Evolutionary conservation across 2,888 invertebrate genomes (phyloP).

Genomic region (Lagria hirta): DNA sequence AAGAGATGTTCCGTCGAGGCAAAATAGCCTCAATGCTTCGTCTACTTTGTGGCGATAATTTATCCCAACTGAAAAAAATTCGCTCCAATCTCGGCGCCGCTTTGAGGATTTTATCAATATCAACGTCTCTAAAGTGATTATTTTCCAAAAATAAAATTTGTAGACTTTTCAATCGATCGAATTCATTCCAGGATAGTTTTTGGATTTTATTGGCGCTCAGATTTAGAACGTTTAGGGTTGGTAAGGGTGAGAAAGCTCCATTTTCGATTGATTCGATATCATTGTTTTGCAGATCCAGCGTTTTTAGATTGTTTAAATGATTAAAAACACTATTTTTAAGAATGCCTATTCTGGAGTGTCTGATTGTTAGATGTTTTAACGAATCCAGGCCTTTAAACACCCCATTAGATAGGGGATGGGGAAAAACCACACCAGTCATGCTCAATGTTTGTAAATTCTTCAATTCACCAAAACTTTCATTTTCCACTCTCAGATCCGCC

Average conservation of each 20-base stretch:
- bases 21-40: constrained; percentile 7
- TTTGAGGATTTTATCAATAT: constrained; percentile 4
- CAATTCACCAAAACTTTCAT: constrained; percentile 1
- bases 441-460: constrained; percentile 2
- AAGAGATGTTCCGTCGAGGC: constrained; percentile 3
- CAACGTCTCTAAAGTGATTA: constrained; percentile 21
- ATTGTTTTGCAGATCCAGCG: constrained; percentile 14
- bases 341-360: background rate
- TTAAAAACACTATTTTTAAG: constrained; percentile 6
- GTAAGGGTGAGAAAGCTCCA: constrained; percentile 2
- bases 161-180: constrained; percentile 7
- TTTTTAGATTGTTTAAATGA: constrained; percentile 6
- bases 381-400: constrained; percentile 5
- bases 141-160: constrained; percentile 15
- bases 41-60: constrained; percentile 5
- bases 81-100: constrained; percentile 11
- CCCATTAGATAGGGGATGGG: background rate
- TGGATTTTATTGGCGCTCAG: constrained; percentile 24
- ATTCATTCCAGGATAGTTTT: constrained; percentile 11
- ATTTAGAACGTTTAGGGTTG: constrained; percentile 15
- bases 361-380: constrained; percentile 7
- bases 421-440: constrained; percentile 2
- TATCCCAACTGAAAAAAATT: constrained; percentile 13
- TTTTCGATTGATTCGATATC: constrained; percentile 2
- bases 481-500: background rate